Conservation (phyloP, 2,113 vertebrate species). For the Axis porcinus region DNA sequence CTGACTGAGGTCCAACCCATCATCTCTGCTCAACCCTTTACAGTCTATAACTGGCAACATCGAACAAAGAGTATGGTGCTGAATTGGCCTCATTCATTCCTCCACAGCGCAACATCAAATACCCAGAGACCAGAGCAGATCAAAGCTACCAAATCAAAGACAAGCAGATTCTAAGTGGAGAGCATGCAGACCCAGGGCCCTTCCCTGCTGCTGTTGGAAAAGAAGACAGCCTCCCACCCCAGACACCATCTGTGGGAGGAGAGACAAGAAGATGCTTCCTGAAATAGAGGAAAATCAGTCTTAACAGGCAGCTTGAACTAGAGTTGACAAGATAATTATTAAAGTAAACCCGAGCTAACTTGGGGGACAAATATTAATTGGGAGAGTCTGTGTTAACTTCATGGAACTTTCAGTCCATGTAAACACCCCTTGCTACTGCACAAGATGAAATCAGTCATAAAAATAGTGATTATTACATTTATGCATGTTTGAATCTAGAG, state of each 20-base stretch:
- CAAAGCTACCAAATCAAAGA: not conserved
- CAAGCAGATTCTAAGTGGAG: not conserved
- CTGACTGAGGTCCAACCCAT: too few species aligned
- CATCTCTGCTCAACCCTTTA: too few species aligned
- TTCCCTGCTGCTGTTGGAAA: not conserved
- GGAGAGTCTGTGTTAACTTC: not conserved
- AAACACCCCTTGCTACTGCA: not conserved
- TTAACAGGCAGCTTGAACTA: not conserved
- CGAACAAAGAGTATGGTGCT: too few species aligned
- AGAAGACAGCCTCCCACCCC: not conserved
- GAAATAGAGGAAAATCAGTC: not conserved
- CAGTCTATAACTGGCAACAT: too few species aligned
- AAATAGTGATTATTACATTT: not conserved
- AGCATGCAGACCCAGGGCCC: not conserved
- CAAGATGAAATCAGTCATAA: not conserved
- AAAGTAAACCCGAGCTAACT: not conserved
- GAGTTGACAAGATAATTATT: not conserved
- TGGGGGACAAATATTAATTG: not conserved
- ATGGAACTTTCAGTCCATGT: not conserved
- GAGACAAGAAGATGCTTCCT: not conserved
- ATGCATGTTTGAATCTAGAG: not conserved
- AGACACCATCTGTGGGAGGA: not conserved
- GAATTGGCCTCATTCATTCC: not conserved
- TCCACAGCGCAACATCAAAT: not conserved
- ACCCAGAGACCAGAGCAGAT: not conserved